phyloP scores from a whole-genome alignment of 2,113 vertebrate species.

The Syngnathus floridae region DNA sequence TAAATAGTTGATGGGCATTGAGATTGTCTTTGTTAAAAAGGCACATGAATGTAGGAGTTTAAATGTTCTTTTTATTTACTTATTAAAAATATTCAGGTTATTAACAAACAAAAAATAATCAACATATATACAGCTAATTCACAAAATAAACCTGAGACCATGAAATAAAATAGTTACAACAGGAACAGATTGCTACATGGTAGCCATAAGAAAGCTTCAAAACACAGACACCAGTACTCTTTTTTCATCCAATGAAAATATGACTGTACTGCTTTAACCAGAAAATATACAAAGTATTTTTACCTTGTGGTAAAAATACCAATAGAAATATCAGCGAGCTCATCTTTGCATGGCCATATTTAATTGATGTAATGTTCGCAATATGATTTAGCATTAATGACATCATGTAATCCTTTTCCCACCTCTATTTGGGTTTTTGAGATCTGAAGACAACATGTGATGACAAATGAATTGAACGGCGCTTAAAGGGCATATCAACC shows the following conservation, averaged over 20 bases:
- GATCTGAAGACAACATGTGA: background rate
- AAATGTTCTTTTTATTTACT: conserved; percentile 71
- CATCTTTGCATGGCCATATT: conserved; percentile 50
- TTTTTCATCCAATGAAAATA: conserved; percentile 57
- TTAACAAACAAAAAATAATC: conserved; percentile 90
- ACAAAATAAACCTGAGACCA: conserved; percentile 79
- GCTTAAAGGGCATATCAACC: background rate
- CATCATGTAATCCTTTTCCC: conserved; percentile 17
- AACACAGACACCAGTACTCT: conserved; percentile 48
- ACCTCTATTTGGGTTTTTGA: conserved; percentile 3
- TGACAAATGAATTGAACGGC: background rate
- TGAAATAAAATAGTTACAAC: conserved; percentile 72
- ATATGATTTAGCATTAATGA: conserved; percentile 52
- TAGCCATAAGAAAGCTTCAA: conserved; percentile 77
- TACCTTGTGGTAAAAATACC: conserved; percentile 53
- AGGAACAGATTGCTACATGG: conserved; percentile 85
- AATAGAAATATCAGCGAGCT: conserved; percentile 26
- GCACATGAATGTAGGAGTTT: conserved; percentile 49
- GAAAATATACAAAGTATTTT: conserved; percentile 56
- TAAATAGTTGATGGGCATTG: background rate
- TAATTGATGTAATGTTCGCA: conserved; percentile 71
- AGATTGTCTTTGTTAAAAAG: conserved; percentile 22
- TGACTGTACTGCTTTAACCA: conserved; percentile 54
- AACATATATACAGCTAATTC: conserved; percentile 70
- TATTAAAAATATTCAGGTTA: conserved; percentile 87